Conservation (phyloP, 2,888 invertebrate genomes). For the Empis livida region DNA sequence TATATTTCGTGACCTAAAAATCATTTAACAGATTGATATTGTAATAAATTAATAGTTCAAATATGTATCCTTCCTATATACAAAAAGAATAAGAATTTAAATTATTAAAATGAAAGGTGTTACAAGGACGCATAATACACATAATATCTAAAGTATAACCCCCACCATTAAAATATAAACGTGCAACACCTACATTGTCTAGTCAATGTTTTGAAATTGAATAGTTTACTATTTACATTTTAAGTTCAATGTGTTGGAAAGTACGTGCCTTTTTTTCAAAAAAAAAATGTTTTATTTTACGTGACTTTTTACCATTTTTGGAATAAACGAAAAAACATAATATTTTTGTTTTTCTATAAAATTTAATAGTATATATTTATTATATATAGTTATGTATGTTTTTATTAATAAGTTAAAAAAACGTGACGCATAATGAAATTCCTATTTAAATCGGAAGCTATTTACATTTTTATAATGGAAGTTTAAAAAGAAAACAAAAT, state of each 20-base stretch:
- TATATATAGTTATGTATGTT: background rate
- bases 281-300: background rate
- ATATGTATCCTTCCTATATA: background rate
- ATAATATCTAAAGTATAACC: background rate
- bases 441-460: conserved; percentile 1
- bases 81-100: background rate
- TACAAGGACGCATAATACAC: background rate
- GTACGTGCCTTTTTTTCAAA: background rate
- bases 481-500: background rate
- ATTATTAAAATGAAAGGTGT: background rate
- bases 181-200: no score
- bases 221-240: background rate
- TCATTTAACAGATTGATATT: no score
- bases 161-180: background rate
- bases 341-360: background rate
- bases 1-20: no score
- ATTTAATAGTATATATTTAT: background rate
- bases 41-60: no score
- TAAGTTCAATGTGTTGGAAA: background rate
- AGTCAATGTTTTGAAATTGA: no score
- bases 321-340: background rate
- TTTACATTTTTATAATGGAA: background rate
- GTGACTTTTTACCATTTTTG: background rate
- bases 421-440: background rate
- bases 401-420: background rate